Conservation (phyloP, 92 coral and sea anemone species). For the Epizoanthus illoricatus region DNA sequence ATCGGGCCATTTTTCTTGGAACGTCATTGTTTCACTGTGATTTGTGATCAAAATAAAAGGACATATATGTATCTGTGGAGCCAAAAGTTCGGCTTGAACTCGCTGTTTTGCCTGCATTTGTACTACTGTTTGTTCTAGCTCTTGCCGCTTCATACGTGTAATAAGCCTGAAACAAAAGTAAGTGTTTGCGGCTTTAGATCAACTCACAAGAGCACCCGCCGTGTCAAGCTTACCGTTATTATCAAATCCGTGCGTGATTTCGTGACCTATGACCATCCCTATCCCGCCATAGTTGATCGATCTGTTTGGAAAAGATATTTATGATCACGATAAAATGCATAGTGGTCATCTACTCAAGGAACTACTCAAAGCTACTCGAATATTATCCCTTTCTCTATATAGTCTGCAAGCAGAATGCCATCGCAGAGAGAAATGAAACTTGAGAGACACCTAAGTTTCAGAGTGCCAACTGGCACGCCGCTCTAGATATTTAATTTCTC, state of each 20-base stretch:
- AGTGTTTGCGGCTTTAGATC: too few relatives aligned
- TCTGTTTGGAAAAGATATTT: slow-evolving; percentile 40
- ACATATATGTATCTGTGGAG: neutral
- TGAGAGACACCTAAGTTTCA: too few relatives aligned
- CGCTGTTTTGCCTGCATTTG: too few relatives aligned
- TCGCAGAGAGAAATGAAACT: too few relatives aligned
- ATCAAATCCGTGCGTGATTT: slow-evolving; percentile 97
- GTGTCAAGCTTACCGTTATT: slow-evolving; percentile 73
- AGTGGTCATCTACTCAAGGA: neutral
- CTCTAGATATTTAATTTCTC: too few relatives aligned
- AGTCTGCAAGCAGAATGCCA: neutral
- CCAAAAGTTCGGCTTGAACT: neutral
- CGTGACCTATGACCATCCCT: slow-evolving; percentile 98
- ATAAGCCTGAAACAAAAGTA: neutral
- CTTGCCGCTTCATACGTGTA: neutral
- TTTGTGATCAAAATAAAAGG: too few relatives aligned
- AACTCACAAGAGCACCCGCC: neutral
- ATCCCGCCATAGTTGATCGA: slow-evolving; percentile 96
- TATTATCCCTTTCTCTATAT: too few relatives aligned
- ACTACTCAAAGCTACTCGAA: too few relatives aligned
- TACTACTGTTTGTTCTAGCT: too few relatives aligned
- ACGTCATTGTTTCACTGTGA: too few relatives aligned
- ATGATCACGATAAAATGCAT: neutral
- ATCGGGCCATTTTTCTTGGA: too few relatives aligned
- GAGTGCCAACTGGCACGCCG: too few relatives aligned